Percentiles rank a stretch among this genome's conserved stretches.
phyloP scores from a whole-genome alignment of 1,140 invertebrate genomes.

The Ditylenchus dipsaci region DNA sequence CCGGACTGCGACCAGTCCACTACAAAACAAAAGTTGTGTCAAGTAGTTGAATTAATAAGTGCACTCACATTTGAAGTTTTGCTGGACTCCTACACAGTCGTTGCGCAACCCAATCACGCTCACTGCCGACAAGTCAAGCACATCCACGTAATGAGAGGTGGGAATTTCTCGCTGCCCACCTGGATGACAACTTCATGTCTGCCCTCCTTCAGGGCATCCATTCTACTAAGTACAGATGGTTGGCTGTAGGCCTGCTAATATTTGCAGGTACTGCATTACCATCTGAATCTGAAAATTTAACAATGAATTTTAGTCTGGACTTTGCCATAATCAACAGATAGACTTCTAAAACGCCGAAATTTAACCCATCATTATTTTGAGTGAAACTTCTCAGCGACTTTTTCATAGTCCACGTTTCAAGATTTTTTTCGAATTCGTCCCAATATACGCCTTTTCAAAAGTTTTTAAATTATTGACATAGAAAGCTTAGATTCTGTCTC shows the following conservation, averaged over 20 bases:
- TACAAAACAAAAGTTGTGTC: slow-evolving; percentile 42
- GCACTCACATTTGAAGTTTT: slow-evolving; percentile 51
- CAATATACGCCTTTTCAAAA: too few species aligned
- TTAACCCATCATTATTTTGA: too few species aligned
- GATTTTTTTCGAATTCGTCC: too few species aligned
- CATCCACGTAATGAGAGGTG: slow-evolving; percentile 75
- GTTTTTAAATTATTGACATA: too few species aligned
- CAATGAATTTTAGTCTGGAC: too few species aligned
- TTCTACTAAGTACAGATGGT: slow-evolving; percentile 82
- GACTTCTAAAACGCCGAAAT: too few species aligned
- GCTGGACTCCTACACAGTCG: slow-evolving; percentile 52
- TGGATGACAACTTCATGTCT: slow-evolving; percentile 7
- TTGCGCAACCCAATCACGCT: slow-evolving; percentile 48
- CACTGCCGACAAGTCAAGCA: slow-evolving; percentile 69
- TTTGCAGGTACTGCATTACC: too few species aligned
- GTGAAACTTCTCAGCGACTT: too few species aligned
- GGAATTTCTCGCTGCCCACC: neutral
- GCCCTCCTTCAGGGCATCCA: slow-evolving; percentile 21
- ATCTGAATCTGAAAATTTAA: too few species aligned
- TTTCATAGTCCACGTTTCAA: too few species aligned
- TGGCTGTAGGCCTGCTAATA: slow-evolving; percentile 59
- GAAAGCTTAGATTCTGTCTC: too few species aligned
- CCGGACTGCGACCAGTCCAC: slow-evolving; percentile 56
- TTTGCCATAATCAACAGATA: too few species aligned
- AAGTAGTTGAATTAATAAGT: neutral